Evolutionary conservation across 2,888 invertebrate genomes (phyloP), one percentile per base, ranked within the genome.

Genomic region (Euclidia mi): DNA sequence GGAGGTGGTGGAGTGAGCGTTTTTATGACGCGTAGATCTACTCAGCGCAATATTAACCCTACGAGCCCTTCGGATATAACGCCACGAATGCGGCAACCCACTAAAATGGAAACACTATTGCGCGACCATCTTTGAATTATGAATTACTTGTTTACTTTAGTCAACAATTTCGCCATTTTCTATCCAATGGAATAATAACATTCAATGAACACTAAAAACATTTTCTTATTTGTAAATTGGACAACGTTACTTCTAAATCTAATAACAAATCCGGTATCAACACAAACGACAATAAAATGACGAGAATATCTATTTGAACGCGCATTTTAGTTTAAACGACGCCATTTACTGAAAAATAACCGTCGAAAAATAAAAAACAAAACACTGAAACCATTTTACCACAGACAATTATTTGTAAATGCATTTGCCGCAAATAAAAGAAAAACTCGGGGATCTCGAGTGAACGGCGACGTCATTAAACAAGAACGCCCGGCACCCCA

Each of bases 391-490:
- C 51, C 56, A 66, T 74, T 70, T 66, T 58, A 66, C 56, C 56
- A 47, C 53, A 61, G 64, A 74, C 67, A 71, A 74, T 72, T 67
- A 74, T 72, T 71, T 67, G 59, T 70, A 76, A 74, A 66, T 74
- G 73, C 73, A 74, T 66, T 73, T 65, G 51, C 31, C 53, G 62
- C 48, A 65, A 71, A 73, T 74, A 77, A 76, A 84, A 86, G 82
- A 87, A 82, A 86, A 84, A 82, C 84, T 79, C 77, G 74, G 84
- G n/a, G 86, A 88, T 87, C 84, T 88, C 81, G 83, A 87, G 84
- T 87, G 86, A 90, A 87, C 87, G 84, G 92, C 85, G 87, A 88
- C 89, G 87, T 92, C 91, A 91, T 92, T 92, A 91, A 90, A 87
- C 85, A 83, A 82, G 85, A 81, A 78, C 82, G 78, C 82, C 78